Evolutionary conservation across 2,113 vertebrate genomes (phyloP).

Genomic region (Spilogale gracilis): DNA sequence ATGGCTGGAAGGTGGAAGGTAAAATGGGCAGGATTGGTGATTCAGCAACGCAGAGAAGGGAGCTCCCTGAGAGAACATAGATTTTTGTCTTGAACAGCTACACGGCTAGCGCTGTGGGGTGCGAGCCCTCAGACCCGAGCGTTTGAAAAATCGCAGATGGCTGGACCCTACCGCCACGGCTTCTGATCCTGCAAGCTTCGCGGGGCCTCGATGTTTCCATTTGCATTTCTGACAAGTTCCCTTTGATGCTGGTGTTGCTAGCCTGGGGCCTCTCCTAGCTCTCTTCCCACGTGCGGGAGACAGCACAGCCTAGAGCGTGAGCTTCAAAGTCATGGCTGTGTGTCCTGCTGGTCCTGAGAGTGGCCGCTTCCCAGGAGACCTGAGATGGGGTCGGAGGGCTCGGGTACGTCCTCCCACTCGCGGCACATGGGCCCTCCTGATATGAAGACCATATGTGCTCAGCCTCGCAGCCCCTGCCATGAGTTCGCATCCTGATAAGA

Average conservation of each 20-base stretch:
- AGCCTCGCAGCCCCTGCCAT: neutral
- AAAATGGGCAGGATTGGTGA: neutral
- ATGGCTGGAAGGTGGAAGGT: neutral
- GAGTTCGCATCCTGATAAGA: neutral
- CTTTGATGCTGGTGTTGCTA: neutral
- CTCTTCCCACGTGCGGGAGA: neutral
- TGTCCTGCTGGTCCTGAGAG: neutral
- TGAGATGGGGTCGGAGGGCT: neutral
- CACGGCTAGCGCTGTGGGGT: neutral
- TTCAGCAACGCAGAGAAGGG: neutral
- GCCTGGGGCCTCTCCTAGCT: neutral
- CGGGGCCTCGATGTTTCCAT: neutral
- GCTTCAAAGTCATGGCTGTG: neutral
- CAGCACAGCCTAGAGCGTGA: neutral
- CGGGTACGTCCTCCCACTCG: neutral
- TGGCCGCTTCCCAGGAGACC: neutral
- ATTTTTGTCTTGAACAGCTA: neutral
- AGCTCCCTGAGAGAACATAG: neutral
- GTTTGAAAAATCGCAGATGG: neutral
- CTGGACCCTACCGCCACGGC: no score
- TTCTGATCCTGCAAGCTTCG: neutral
- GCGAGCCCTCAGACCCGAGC: neutral
- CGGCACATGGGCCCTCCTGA: neutral
- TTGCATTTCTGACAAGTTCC: neutral
- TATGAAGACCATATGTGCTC: rapidly evolving